These are phyloP conservation scores for Scaptomyza hsui DNA, from an alignment of 1,140 invertebrate species.

Conservation along the genomic window DNA sequence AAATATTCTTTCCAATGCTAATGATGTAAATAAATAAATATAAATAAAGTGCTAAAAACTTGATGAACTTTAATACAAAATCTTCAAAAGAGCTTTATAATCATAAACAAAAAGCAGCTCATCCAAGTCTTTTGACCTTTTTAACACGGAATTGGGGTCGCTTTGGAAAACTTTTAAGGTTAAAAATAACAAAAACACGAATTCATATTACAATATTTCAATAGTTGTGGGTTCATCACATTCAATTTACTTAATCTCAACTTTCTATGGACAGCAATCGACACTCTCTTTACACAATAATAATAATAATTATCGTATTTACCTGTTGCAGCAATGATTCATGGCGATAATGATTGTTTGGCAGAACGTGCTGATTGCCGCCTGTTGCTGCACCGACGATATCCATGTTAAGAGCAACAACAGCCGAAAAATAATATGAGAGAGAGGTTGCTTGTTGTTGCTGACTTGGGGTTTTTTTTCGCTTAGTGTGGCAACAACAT, in stretches of 20 bases:
- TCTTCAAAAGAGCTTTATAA: background rate
- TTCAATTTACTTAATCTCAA: conserved; percentile 1
- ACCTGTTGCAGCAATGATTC: conserved; percentile 81
- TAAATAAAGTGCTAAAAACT: no score
- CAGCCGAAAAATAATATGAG: conserved; percentile 18
- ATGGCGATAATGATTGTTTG: conserved; percentile 83
- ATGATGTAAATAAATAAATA: background rate
- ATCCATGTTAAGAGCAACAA: conserved; percentile 68
- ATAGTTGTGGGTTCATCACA: conserved; percentile 1
- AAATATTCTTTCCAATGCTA: background rate
- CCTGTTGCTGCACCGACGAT: conserved; percentile 66
- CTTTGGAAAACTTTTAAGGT: background rate
- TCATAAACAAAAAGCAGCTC: background rate
- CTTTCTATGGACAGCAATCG: conserved; percentile 13
- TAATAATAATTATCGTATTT: conserved; percentile 56
- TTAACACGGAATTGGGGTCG: background rate
- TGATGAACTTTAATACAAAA: background rate
- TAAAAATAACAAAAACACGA: background rate
- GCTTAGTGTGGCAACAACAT: conserved; percentile 31
- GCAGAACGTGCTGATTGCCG: conserved; percentile 81
- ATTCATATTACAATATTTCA: background rate
- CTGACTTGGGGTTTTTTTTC: conserved; percentile 12
- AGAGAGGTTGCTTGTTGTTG: conserved; percentile 7
- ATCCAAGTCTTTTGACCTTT: background rate
- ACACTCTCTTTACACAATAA: conserved; percentile 18